Evolutionary conservation across 2,888 invertebrate species (phyloP).

Genomic region (Leucophenga montana): DNA sequence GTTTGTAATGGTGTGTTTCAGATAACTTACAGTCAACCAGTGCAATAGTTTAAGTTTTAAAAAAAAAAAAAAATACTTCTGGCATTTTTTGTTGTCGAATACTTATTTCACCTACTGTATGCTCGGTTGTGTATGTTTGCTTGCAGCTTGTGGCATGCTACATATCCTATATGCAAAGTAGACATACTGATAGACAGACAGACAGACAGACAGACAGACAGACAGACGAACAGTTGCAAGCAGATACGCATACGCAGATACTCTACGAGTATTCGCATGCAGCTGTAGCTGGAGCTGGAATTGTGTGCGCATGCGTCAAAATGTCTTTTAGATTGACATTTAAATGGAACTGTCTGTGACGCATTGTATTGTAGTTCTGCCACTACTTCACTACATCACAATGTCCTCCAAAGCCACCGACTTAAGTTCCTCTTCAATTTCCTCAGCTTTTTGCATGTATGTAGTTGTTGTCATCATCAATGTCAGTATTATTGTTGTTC

Average conservation of each 20-base stretch:
- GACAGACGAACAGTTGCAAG: too few species aligned
- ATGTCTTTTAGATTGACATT: slow-evolving; percentile 58
- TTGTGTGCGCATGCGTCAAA: slow-evolving; percentile 44
- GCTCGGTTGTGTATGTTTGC: background rate
- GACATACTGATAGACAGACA: too few species aligned
- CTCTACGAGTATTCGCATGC: background rate
- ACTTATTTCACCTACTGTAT: background rate
- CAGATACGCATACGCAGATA: background rate
- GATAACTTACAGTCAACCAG: too few species aligned
- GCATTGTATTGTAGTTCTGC: slow-evolving; percentile 17
- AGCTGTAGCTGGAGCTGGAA: background rate
- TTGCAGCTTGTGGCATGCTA: slow-evolving; percentile 4
- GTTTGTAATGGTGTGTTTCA: too few species aligned
- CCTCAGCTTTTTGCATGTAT: background rate
- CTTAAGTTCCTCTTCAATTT: too few species aligned
- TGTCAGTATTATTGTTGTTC: slow-evolving; percentile 33
- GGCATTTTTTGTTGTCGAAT: too few species aligned
- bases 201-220: too few species aligned
- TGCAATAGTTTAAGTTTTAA: too few species aligned
- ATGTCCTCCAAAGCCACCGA: too few species aligned
- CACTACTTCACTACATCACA: too few species aligned
- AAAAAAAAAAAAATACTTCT: too few species aligned
- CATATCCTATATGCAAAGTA: background rate
- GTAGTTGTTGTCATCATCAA: slow-evolving; percentile 30
- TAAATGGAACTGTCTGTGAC: slow-evolving; percentile 58